Evolutionary conservation across 2,113 vertebrate species (phyloP), one percentile per base, ranked within the genome.

Genomic region (Antidorcas marsupialis): DNA sequence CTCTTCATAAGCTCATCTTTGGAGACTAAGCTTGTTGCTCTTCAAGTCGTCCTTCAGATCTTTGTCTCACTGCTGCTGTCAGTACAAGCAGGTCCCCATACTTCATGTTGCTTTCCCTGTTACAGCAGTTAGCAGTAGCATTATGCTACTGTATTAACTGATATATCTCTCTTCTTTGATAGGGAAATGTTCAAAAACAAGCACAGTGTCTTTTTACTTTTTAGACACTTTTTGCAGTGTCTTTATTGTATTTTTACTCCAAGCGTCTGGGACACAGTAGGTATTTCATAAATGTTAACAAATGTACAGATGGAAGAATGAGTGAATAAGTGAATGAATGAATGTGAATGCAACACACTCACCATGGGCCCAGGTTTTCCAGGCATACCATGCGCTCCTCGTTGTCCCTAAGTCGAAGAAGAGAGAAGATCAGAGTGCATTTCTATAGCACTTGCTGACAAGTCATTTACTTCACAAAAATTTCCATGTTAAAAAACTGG

Each of bases 321-420:
- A 27, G n/a, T 87, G 7, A 78, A 85, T 33, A 10, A 86, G 47
- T 91, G 28, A 89, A 39, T 53, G 21, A 30, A 2, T 10, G 60
- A 7, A 62, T 33, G 59, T 60, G 9, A 95, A 78, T 36, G 45
- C 76, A 94, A 89, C 33, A 30, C 47, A 90, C 97, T 97, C 97
- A 99, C 99, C 98, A 99, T 98, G 87, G 99, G 98, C n/a, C 99
- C 99, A 93, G 99, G 98, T 98, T 99, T 99, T 71, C 99, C 99
- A 67, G 99, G 76, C 98, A 99, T 99, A 45, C 99, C 99, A 89
- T 99, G 98, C 57, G 99, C 50, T 91, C 99, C 99, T 95, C 99
- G 99, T 78, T 98, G 99, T 11, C 99, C 99, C 99, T 99, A 94
- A 47, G 87, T 6, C 94, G 3, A 16, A 90, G 87, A 19, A 96